These are phyloP conservation scores for Dasysyrphus tricinctus DNA, from an alignment of 2,888 invertebrate species.

Conservation along the genomic window DNA sequence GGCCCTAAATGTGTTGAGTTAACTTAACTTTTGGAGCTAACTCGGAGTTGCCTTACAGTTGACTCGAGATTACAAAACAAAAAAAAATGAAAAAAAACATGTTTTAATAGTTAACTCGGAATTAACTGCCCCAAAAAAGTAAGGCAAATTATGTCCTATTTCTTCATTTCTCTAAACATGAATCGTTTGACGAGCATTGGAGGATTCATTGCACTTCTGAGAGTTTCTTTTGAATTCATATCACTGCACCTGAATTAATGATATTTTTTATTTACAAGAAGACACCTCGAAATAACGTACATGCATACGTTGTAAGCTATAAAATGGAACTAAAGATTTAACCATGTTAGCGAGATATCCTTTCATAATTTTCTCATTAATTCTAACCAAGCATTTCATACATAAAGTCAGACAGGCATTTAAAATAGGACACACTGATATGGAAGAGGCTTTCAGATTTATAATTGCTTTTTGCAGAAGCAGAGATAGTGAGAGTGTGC, in stretches of 20 bases:
- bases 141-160: too few species aligned
- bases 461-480: conserved; percentile 29
- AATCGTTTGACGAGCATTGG: too few species aligned
- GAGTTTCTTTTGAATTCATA: not conserved
- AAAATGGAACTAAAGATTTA: not conserved
- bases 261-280: not conserved
- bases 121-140: too few species aligned
- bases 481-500: not conserved
- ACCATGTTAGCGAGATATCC: not conserved
- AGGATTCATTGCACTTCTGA: too few species aligned
- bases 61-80: too few species aligned
- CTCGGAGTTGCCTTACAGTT: too few species aligned
- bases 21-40: too few species aligned
- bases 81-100: too few species aligned
- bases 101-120: too few species aligned
- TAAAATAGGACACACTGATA: conserved; percentile 4
- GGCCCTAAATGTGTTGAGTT: too few species aligned
- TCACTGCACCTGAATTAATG: not conserved
- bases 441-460: conserved; percentile 18
- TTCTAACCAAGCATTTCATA: not conserved
- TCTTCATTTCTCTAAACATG: too few species aligned
- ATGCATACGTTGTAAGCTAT: not conserved
- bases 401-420: not conserved
- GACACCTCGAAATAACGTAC: not conserved
- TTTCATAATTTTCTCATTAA: conserved; percentile 38